Evolutionary conservation across 2,113 vertebrate species (phyloP), one percentile per base, ranked within the genome.

Genomic region (Colinus virginianus): DNA sequence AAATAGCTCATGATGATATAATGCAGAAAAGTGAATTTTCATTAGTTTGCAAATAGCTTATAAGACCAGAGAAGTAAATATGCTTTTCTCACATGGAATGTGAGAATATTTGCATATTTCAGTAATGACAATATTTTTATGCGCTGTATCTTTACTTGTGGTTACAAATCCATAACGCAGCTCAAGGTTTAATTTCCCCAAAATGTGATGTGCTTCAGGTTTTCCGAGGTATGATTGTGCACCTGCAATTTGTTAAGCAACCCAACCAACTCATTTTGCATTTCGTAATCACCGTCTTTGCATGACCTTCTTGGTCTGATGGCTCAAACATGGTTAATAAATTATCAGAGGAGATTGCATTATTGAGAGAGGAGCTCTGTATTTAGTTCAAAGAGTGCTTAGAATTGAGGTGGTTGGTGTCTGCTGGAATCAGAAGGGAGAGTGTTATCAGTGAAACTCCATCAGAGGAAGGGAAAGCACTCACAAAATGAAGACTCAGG

Each of bases 21-120:
- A 90, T 16, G 53, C 56, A 82, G 79, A 64, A 86, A 84, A 91
- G 87, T 94, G 95, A 34, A 78, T 96, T 94, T 93, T 91, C 64
- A 88, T 94, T 86, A 75, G 77, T 88, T 87, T 85, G 51, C 84
- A 91, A 93, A 92, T 68, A 81, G 79, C 84, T 94, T 67, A 9
- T 83, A 67, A 85, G 83, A 63, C n/a, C 30, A 84, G 84, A 61
- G 42, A 70, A 94, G 87, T 26, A 80, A 69, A 58, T 36, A 30
- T 0, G 6, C 38, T 76, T 92, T 90, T 70, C 30, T 82, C 14
- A 6, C 74, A 64, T 78, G 11, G n/a, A n/a, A n/a, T n/a, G n/a
- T n/a, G n/a, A n/a, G 53, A 75, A 83, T 94, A 78, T 94, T 96
- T 95, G 92, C 89, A 80, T 92, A 78, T 78, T 91, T 91, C 68